Conservation (phyloP, 2,888 invertebrate genomes). For the Scotopteryx bipunctaria region DNA sequence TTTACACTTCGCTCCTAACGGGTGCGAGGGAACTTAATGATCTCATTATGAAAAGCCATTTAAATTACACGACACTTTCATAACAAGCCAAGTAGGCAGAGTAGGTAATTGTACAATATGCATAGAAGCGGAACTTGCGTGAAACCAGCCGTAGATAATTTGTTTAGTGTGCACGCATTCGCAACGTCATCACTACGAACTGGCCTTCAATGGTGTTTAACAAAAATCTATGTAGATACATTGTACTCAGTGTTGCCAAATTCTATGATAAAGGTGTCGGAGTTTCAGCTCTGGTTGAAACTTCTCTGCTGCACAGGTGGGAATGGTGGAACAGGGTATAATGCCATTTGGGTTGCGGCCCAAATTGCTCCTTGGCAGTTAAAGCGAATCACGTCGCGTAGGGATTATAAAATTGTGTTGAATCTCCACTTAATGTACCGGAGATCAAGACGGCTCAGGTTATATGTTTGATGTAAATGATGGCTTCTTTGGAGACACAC, state of each 20-base stretch:
- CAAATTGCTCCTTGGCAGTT: slow-evolving; percentile 68
- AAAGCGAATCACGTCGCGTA: slow-evolving; percentile 66
- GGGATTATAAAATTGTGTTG: slow-evolving; percentile 69
- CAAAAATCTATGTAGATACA: not conserved
- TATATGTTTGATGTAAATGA: too few relatives aligned
- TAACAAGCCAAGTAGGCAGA: slow-evolving; percentile 37
- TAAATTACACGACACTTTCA: slow-evolving; percentile 51
- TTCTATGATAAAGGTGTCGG: not conserved
- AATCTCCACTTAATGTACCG: slow-evolving; percentile 44
- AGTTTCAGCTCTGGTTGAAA: slow-evolving; percentile 9
- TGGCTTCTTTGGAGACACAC: too few relatives aligned
- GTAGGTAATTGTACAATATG: slow-evolving; percentile 1
- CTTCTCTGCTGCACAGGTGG: slow-evolving; percentile 4
- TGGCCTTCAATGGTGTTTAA: too few relatives aligned
- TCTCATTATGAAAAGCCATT: slow-evolving; percentile 55
- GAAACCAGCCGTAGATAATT: too few relatives aligned
- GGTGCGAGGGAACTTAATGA: slow-evolving; percentile 31
- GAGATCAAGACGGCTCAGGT: slow-evolving; percentile 8
- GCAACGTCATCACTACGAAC: too few relatives aligned
- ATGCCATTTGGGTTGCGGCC: slow-evolving; percentile 60
- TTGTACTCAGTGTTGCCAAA: not conserved
- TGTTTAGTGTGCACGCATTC: too few relatives aligned
- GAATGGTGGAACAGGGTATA: slow-evolving; percentile 44
- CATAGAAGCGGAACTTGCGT: slow-evolving; percentile 4
- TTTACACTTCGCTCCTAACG: slow-evolving; percentile 26